These are phyloP conservation scores for Lithosia quadra DNA, from an alignment of 2,888 invertebrate species.

Conservation along the genomic window DNA sequence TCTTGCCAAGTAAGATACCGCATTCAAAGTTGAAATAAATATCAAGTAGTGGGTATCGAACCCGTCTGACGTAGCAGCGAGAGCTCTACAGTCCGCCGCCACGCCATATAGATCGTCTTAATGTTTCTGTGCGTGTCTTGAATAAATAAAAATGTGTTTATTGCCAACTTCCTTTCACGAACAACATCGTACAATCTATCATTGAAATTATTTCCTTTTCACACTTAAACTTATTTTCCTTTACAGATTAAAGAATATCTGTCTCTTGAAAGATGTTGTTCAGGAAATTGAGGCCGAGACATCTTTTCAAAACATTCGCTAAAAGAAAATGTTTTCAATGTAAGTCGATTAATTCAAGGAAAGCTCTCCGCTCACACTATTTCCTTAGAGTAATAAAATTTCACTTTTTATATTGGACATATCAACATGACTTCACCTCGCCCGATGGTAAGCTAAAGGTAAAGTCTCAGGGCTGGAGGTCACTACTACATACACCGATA, in stretches of 20 bases:
- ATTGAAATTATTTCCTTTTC: slow-evolving; percentile 1
- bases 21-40: no score
- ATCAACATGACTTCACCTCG: no score
- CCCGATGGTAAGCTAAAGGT: no score
- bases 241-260: neutral
- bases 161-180: neutral
- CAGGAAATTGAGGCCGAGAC: neutral
- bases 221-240: neutral
- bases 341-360: neutral
- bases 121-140: no score
- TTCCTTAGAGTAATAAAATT: neutral
- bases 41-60: no score
- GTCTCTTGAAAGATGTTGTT: neutral
- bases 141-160: no score
- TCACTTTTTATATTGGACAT: neutral
- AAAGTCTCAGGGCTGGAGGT: no score
- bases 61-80: no score
- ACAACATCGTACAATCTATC: slow-evolving; percentile 4
- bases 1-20: no score
- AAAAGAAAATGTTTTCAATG: neutral
- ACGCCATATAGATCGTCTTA: no score
- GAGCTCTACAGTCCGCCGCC: no score
- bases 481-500: no score
- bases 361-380: neutral
- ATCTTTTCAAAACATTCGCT: neutral